These are phyloP conservation scores for Scrobipalpa atriplicella DNA, from an alignment of 2,888 invertebrate genomes.

Conservation along the genomic window DNA sequence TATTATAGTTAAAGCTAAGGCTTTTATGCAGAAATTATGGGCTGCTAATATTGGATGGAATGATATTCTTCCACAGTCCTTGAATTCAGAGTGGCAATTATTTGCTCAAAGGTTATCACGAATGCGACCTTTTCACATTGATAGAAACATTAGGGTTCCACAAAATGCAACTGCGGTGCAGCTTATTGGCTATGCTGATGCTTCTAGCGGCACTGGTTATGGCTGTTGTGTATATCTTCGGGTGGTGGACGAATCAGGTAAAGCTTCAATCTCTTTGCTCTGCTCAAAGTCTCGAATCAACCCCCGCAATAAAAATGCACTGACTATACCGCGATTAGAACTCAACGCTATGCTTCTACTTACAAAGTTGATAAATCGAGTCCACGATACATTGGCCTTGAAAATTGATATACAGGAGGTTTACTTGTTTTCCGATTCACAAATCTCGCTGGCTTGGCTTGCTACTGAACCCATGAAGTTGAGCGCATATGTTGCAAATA, in stretches of 20 bases:
- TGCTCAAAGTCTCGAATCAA: slow-evolving; percentile 36
- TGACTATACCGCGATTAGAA: slow-evolving; percentile 33
- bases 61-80: neutral
- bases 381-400: too few species aligned
- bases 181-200: slow-evolving; percentile 33
- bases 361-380: slow-evolving; percentile 23
- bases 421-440: slow-evolving; percentile 31
- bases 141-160: slow-evolving; percentile 6
- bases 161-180: slow-evolving; percentile 21
- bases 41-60: slow-evolving; percentile 30
- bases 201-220: slow-evolving; percentile 32
- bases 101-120: slow-evolving; percentile 26
- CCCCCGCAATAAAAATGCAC: slow-evolving; percentile 26
- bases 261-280: slow-evolving; percentile 27
- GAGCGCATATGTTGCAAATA: slow-evolving; percentile 35
- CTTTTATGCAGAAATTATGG: slow-evolving; percentile 34
- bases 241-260: slow-evolving; percentile 29
- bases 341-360: slow-evolving; percentile 33
- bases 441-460: slow-evolving; percentile 34
- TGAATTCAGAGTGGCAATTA: slow-evolving; percentile 26
- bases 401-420: slow-evolving; percentile 27
- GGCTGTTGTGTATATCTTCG: slow-evolving; percentile 34
- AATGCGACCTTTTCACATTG: slow-evolving; percentile 28
- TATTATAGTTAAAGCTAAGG: slow-evolving; percentile 32
- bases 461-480: slow-evolving; percentile 25